Percentiles rank a stretch among this genome's conserved stretches.
phyloP scores from a whole-genome alignment of 2,113 vertebrate species.

The Megaleporinus macrocephalus region DNA sequence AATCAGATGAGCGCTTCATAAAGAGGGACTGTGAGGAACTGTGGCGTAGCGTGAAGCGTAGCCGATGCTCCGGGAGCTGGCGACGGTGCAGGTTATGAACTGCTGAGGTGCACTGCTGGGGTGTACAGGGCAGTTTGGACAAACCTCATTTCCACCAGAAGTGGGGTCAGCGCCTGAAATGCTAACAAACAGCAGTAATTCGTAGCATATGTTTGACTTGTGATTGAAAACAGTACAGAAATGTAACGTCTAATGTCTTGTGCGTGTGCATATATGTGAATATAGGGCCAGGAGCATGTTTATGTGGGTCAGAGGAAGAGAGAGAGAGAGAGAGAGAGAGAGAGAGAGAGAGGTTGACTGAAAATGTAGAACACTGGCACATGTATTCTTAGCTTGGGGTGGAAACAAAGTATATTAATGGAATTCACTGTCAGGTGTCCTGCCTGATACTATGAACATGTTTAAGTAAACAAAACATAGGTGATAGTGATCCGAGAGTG shows the following conservation, averaged over 20 bases:
- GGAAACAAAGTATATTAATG: not conserved
- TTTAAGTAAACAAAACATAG: not conserved
- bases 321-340: too few relatives aligned
- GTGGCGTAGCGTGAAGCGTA: not conserved
- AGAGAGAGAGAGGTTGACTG: not conserved
- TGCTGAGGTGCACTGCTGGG: not conserved
- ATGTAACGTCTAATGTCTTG: too few relatives aligned
- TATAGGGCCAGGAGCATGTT: not conserved
- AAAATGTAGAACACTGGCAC: not conserved
- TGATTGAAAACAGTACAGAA: too few relatives aligned
- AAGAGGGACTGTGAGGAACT: not conserved
- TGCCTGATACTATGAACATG: not conserved
- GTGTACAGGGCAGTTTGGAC: not conserved
- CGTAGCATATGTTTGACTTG: too few relatives aligned
- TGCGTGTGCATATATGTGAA: too few relatives aligned
- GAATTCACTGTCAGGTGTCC: not conserved
- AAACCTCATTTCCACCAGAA: too few relatives aligned
- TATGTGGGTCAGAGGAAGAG: not conserved
- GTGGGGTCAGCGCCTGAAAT: too few relatives aligned
- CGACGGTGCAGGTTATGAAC: not conserved
- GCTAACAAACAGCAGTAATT: too few relatives aligned
- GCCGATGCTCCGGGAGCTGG: not conserved
- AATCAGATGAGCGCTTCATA: slow-evolving; percentile 2
- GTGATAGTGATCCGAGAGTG: not conserved
- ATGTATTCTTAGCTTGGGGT: not conserved